Evolutionary conservation across 2,113 vertebrate genomes (phyloP).

Genomic region (Puntigrus tetrazona): DNA sequence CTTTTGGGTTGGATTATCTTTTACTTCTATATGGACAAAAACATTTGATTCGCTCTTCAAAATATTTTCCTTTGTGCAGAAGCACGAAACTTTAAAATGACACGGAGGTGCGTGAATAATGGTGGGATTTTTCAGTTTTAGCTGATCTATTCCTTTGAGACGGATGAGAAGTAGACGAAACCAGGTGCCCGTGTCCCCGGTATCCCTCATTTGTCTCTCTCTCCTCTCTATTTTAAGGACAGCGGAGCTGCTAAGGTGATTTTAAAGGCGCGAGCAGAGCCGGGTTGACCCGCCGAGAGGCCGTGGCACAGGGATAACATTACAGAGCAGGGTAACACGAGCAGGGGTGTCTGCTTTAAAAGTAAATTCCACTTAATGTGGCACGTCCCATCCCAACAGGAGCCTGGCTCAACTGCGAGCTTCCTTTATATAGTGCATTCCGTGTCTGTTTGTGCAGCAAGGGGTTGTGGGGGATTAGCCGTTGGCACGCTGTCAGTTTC

Average conservation of each 20-base stretch:
- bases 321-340: constrained; percentile 72
- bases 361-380: constrained; percentile 79
- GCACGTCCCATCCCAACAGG: constrained; percentile 69
- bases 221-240: constrained; percentile 60
- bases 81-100: not conserved
- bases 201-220: not conserved
- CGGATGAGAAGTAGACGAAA: not conserved
- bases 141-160: not conserved
- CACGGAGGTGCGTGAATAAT: not conserved
- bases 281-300: constrained; percentile 61
- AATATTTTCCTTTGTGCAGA: not conserved
- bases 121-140: not conserved
- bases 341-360: constrained; percentile 73
- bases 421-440: constrained; percentile 73
- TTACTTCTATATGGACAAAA: too few species aligned
- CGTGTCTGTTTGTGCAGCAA: constrained; percentile 69
- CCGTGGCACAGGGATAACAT: constrained; percentile 60
- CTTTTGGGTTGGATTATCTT: too few species aligned
- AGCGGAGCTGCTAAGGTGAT: constrained; percentile 62
- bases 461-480: constrained; percentile 15
- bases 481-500: not conserved
- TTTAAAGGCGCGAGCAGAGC: constrained; percentile 65
- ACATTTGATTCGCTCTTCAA: not conserved
- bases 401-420: constrained; percentile 53
- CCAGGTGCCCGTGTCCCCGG: not conserved